Evolutionary conservation across 2,888 invertebrate species (phyloP), one percentile per base, ranked within the genome.

Genomic region (Cataglyphis cursor): DNA sequence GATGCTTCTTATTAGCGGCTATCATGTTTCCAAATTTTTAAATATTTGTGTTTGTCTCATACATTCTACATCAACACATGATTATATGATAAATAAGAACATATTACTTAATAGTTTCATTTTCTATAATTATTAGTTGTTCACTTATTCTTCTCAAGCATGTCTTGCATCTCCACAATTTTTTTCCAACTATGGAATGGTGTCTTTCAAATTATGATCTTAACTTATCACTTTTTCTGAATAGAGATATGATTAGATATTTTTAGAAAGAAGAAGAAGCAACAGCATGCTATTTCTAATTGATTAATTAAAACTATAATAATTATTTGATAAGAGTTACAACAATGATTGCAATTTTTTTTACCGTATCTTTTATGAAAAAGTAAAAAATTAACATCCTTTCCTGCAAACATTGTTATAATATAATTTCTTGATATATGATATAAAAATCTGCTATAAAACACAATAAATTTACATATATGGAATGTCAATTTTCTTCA

Each of bases 101-200:
- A 64, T 81, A 78, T 88, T 92, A 76, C 88, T 91, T 87, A 90
- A 92, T 91, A 86, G 87, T 82, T 85, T 88, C 81, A 68, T 76
- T 83, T 86, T 72, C 78, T 87, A 81, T 78, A 74, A 84, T 89
- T 85, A 85, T 81, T 89, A 84, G 72, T 73, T 68, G 81, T 59
- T 84, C 80, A 85, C 6, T 85, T 91, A 89, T 89, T 89, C 84
- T 90, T 88, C 85, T 91, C 88, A 87, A 91, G 91, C 92, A 93
- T 91, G 93, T 82, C 81, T 82, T 85, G 81, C 80, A 82, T 74
- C 18, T 85, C 64, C 62, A 75, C 48, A 72, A 76, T 85, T 85
- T 61, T 61, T 74, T 82, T 15, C 57, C 70, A 73, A 28, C 81
- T 18, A 24, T 24, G 76, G 70, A 64, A 51, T 57, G 15, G 0